Conservation (phyloP, 2,888 invertebrate genomes). For the Phaedon cochleariae region DNA sequence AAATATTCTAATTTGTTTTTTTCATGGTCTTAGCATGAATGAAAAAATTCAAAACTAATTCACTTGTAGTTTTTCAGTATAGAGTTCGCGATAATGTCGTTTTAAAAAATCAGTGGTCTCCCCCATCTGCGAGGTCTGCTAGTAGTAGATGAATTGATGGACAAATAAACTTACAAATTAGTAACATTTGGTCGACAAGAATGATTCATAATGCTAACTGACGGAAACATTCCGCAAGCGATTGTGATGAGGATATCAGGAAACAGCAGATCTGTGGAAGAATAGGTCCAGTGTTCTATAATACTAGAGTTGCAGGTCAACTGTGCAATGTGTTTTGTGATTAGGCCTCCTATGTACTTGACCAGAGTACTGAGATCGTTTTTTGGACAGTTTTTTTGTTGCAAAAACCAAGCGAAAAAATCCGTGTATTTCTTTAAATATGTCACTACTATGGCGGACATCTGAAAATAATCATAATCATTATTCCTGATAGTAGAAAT, state of each 20-base stretch:
- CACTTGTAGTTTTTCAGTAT: too few species aligned
- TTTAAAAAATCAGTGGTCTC: too few species aligned
- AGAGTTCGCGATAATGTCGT: too few species aligned
- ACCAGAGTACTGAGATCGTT: conserved; percentile 56
- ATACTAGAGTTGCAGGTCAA: conserved; percentile 64
- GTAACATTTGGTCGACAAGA: conserved; percentile 87
- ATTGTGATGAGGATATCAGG: conserved; percentile 52
- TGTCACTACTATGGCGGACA: conserved; percentile 71
- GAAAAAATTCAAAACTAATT: too few species aligned
- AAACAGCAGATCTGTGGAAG: conserved; percentile 50
- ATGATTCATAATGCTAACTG: conserved; percentile 92
- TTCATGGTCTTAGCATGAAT: too few species aligned
- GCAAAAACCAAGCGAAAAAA: conserved; percentile 68
- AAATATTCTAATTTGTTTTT: too few species aligned
- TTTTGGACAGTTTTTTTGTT: conserved; percentile 55
- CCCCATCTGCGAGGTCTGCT: too few species aligned
- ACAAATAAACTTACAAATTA: conserved; percentile 66
- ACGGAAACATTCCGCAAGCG: conserved; percentile 86
- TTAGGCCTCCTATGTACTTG: conserved; percentile 67
- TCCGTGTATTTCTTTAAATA: conserved; percentile 73
- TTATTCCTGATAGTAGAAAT: too few species aligned
- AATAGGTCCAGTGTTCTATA: conserved; percentile 55
- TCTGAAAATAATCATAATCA: conserved; percentile 62
- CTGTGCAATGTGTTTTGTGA: conserved; percentile 82
- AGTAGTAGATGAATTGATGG: too few species aligned